Percentiles rank a stretch among this genome's conserved stretches.
phyloP scores from a whole-genome alignment of 2,888 invertebrate genomes.

The Drosophila kanekoi region DNA sequence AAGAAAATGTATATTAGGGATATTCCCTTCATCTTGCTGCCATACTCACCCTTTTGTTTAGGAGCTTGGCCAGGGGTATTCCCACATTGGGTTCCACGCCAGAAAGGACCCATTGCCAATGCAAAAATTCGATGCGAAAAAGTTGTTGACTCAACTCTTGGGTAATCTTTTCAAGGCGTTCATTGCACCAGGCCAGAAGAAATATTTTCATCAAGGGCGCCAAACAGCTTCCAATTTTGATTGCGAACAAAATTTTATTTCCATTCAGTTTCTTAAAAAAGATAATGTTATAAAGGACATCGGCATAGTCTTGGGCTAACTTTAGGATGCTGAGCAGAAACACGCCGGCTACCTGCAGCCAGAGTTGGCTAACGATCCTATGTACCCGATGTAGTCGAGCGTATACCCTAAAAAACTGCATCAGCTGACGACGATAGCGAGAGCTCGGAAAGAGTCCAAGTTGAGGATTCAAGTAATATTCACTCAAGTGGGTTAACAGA shows the following conservation, averaged over 20 bases:
- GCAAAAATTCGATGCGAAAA: slow-evolving; percentile 1
- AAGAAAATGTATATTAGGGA: not conserved
- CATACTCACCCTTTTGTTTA: slow-evolving; percentile 3
- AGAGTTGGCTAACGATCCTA: not conserved
- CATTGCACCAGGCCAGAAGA: slow-evolving; percentile 1
- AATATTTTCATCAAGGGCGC: slow-evolving; percentile 3
- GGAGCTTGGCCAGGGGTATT: not conserved
- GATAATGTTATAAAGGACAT: not conserved
- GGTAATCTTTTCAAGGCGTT: slow-evolving; percentile 2
- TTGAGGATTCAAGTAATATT: not conserved
- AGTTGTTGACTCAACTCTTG: not conserved
- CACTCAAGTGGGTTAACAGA: not conserved
- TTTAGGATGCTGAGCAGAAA: not conserved
- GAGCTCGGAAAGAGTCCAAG: not conserved
- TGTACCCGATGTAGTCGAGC: not conserved
- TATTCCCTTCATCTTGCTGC: not conserved
- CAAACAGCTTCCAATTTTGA: not conserved
- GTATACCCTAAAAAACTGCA: slow-evolving; percentile 7
- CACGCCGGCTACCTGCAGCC: not conserved
- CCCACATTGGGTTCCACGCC: not conserved
- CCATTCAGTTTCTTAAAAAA: not conserved
- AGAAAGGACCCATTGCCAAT: not conserved
- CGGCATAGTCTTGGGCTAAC: not conserved
- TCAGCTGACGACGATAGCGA: not conserved
- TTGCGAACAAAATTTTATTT: not conserved